Evolutionary conservation across 2,888 invertebrate genomes (phyloP), one percentile per base, ranked within the genome.

Genomic region (Caenorhabditis macrosperma): DNA sequence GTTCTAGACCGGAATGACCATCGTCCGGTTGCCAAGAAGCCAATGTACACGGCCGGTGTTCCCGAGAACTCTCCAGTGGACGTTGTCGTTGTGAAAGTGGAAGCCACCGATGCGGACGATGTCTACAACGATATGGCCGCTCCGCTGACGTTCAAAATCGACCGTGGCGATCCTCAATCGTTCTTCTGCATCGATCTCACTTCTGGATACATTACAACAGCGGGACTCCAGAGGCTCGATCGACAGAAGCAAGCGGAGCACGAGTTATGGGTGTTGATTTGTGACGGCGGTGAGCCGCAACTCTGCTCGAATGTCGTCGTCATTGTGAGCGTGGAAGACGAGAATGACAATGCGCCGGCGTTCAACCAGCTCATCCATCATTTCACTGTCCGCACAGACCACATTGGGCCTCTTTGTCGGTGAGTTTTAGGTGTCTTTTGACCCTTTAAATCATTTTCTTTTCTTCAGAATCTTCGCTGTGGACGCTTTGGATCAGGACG

Each of bases 1-100:
- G 94, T 98, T 83, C 92, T 94, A 86, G 96, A 98, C 92, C 95
- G 91, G 90, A 98, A 98, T 92, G 98, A 99, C 93, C 95, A 97
- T 93, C 94, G 94, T 50, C 98, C 98, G 66, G 93, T 96, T 91
- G 95, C 96, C 81, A 93, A 93, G 87, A 94, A 94, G 88, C 95
- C 97, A 15, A 94, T 95, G 77, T 97, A 97, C 92, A 94, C 94
- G 91, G 94, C 95, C 2, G 93, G 93, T 33, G 94, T 97, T 79
- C 91, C 93, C 35, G 96, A 96, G 93, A 95, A 95, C 91, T 94
- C 95, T 88, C 93, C 80, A 22, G 81, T 82, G 46, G 82, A 83
- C 41, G 79, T 83, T 22, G 93, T 93, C 81, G 94, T 97, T 68
- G 93, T 94, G 38, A 93, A 94, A 91, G 93, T 97, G 69, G 93